Percentiles rank a stretch among this genome's conserved stretches.
phyloP scores from a whole-genome alignment of 2,888 invertebrate genomes.

The Drosophila recens region DNA sequence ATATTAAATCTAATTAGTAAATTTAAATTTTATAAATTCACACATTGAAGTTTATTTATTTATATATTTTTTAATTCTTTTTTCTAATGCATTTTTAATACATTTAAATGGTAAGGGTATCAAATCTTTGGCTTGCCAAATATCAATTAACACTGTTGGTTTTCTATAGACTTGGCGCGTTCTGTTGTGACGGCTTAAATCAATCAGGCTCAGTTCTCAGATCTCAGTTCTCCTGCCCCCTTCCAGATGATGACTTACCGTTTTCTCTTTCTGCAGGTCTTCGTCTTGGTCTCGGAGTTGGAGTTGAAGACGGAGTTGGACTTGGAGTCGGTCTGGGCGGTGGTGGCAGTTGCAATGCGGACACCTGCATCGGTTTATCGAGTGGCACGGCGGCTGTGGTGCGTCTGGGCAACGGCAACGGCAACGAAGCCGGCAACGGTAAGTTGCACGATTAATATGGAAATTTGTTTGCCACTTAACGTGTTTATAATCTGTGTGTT shows the following conservation, averaged over 20 bases:
- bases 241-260: conserved; percentile 5
- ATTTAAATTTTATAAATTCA: no score
- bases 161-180: conserved; percentile 27
- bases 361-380: conserved; percentile 85
- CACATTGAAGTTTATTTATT: no score
- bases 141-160: background rate
- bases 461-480: conserved; percentile 51
- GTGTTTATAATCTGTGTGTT: conserved; percentile 36
- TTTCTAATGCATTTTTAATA: no score
- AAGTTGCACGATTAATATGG: conserved; percentile 71
- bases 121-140: background rate
- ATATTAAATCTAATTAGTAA: no score
- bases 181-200: conserved; percentile 69
- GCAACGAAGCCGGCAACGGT: conserved; percentile 74
- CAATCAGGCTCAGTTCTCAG: conserved; percentile 50
- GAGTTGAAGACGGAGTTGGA: background rate
- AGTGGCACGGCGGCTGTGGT: conserved; percentile 85
- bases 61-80: no score
- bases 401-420: conserved; percentile 50
- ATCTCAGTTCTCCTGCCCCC: conserved; percentile 18
- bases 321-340: conserved; percentile 32
- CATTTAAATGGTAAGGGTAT: background rate
- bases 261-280: conserved; percentile 70
- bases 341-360: conserved; percentile 79
- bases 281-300: conserved; percentile 23